Evolutionary conservation across 2,113 vertebrate genomes (phyloP).

Genomic region (Oxyura jamaicensis): DNA sequence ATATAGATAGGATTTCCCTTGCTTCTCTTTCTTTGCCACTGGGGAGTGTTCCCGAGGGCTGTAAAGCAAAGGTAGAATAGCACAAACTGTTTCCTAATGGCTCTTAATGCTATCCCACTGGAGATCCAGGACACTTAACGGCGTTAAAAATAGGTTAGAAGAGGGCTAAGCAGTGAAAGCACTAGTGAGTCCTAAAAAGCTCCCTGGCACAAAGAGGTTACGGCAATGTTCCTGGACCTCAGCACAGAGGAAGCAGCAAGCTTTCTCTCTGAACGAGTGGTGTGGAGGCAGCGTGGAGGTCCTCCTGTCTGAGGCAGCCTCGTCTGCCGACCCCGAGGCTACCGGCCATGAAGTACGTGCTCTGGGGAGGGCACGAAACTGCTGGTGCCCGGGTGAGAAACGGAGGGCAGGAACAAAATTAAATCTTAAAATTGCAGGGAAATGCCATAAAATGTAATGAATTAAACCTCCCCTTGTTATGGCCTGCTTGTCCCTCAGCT

Average conservation of each 20-base stretch:
- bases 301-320: background rate
- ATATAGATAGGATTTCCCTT: conserved; percentile 57
- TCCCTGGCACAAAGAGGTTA: background rate
- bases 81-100: conserved; percentile 49
- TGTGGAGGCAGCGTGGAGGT: background rate
- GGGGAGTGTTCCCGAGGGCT: conserved; percentile 45
- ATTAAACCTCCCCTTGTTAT: background rate
- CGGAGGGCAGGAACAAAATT: background rate
- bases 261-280: background rate
- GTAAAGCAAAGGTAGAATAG: conserved; percentile 46
- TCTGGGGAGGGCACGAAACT: rapidly evolving
- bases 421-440: background rate
- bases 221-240: background rate
- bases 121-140: conserved; percentile 39
- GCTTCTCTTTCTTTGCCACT: conserved; percentile 27
- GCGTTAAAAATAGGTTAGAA: conserved; percentile 30
- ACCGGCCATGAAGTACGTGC: rapidly evolving
- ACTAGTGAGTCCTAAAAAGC: background rate
- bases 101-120: conserved; percentile 24
- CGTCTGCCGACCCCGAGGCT: too few species aligned
- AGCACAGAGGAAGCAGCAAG: background rate
- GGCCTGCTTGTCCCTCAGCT: background rate
- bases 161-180: background rate
- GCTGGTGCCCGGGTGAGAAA: background rate
- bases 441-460: background rate